Conservation (phyloP, 2,888 invertebrate species). For the Drosophila macrospina region DNA sequence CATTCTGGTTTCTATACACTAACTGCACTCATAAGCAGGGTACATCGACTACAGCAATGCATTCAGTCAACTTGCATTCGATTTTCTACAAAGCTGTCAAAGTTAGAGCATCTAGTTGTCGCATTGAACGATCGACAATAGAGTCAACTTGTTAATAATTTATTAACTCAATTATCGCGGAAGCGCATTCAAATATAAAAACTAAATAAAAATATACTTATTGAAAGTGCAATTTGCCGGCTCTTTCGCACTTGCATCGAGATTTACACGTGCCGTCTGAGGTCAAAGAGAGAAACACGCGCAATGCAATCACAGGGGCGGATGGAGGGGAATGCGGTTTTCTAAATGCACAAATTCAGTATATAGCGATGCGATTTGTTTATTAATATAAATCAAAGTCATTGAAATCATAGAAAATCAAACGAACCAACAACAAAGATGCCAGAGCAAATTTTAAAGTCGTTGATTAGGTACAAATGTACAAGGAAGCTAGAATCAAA, state of each 20-base stretch:
- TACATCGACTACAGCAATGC: neutral
- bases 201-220: constrained; percentile 26
- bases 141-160: constrained; percentile 54
- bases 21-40: neutral
- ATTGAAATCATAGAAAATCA: constrained; percentile 18
- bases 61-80: neutral
- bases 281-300: constrained; percentile 74
- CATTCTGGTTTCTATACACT: constrained; percentile 52
- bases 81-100: neutral
- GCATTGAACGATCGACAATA: neutral
- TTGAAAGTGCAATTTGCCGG: constrained; percentile 54
- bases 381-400: constrained; percentile 32
- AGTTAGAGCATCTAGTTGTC: constrained; percentile 14
- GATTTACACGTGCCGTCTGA: constrained; percentile 63
- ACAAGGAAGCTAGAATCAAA: constrained; percentile 4
- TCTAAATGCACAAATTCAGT: constrained; percentile 7
- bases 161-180: constrained; percentile 76
- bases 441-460: neutral
- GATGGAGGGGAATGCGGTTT: neutral
- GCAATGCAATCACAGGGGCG: constrained; percentile 27
- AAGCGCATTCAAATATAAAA: constrained; percentile 65
- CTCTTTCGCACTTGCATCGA: constrained; percentile 42
- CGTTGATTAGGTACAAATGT: neutral
- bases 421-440: constrained; percentile 37
- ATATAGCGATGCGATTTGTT: constrained; percentile 22